A percentile compares a stretch with the other conserved stretches of the same genome.
phyloP scores from a whole-genome alignment of 2,888 invertebrate species.

The Ennomos quercinarius region DNA sequence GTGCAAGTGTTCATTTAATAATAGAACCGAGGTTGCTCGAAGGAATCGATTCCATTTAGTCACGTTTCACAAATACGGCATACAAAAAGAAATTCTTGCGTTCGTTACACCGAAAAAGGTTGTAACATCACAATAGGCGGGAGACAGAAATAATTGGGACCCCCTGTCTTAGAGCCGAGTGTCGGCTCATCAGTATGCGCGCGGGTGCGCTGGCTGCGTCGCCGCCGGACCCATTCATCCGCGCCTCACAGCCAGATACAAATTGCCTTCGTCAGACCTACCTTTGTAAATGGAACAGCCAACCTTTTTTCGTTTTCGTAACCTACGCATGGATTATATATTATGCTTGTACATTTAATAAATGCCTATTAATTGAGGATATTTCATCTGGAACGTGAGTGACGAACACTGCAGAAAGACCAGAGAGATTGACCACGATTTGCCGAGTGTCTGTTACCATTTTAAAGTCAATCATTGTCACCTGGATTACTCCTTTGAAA shows the following conservation, averaged over 20 bases:
- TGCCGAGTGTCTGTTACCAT: conserved; percentile 61
- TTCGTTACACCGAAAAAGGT: conserved; percentile 49
- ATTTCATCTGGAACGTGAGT: conserved; percentile 48
- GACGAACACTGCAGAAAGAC: conserved; percentile 36
- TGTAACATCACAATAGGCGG: conserved; percentile 51
- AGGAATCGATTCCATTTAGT: conserved; percentile 35
- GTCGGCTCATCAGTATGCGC: conserved; percentile 70
- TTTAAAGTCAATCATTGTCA: conserved; percentile 80
- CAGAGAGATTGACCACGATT: conserved; percentile 50
- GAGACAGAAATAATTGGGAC: conserved; percentile 63
- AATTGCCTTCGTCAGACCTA: conserved; percentile 66
- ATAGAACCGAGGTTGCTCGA: conserved; percentile 16
- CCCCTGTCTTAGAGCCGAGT: conserved; percentile 51
- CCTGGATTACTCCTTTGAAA: conserved; percentile 60
- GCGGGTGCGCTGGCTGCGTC: conserved; percentile 45
- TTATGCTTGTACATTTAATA: conserved; percentile 54
- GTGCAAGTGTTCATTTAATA: conserved; percentile 37
- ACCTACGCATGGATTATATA: conserved; percentile 24
- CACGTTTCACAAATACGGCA: conserved; percentile 35
- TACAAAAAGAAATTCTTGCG: conserved; percentile 40
- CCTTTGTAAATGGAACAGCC: conserved; percentile 61
- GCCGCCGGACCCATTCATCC: conserved; percentile 63
- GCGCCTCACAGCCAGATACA: conserved; percentile 70
- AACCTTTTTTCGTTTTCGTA: conserved; percentile 49
- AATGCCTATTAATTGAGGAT: conserved; percentile 64